A percentile compares a stretch with the other conserved stretches of the same genome.
phyloP scores from a whole-genome alignment of 2,113 vertebrate genomes.

The Neofelis nebulosa region DNA sequence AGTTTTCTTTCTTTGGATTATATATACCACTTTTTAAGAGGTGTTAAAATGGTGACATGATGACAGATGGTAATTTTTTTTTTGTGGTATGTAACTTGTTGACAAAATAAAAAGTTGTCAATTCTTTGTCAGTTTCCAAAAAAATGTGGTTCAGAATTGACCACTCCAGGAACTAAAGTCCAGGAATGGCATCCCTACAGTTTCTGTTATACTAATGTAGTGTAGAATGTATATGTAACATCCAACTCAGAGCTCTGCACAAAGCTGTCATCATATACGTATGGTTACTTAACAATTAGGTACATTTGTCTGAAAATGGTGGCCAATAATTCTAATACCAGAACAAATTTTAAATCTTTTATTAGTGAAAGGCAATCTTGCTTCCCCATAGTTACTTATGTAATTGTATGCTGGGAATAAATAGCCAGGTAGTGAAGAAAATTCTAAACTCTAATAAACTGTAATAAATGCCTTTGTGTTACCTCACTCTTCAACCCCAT shows the following conservation, averaged over 20 bases:
- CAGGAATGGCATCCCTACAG: not conserved
- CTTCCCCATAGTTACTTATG: constrained; percentile 34
- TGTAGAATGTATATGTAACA: rapidly evolving
- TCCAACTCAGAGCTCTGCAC: not conserved
- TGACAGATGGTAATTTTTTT: not conserved
- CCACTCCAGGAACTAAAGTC: not conserved
- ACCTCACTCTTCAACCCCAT: constrained; percentile 42
- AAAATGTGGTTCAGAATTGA: not conserved
- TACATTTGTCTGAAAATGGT: not conserved
- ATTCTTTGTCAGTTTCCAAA: not conserved
- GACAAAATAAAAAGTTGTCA: not conserved
- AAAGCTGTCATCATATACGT: not conserved
- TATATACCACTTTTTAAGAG: not conserved
- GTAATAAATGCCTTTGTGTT: constrained; percentile 38
- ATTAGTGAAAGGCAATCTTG: not conserved
- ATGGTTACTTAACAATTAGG: not conserved
- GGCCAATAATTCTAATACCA: not conserved
- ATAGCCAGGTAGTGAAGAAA: not conserved
- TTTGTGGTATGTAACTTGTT: not conserved
- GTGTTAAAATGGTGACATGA: not conserved
- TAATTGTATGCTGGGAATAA: not conserved
- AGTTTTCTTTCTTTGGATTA: not conserved
- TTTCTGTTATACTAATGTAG: not conserved
- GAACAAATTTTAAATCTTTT: not conserved
- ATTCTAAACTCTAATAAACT: not conserved